Evolutionary conservation across 2,113 vertebrate genomes (phyloP), one percentile per base, ranked within the genome.

Genomic region (Pongo abelii): DNA sequence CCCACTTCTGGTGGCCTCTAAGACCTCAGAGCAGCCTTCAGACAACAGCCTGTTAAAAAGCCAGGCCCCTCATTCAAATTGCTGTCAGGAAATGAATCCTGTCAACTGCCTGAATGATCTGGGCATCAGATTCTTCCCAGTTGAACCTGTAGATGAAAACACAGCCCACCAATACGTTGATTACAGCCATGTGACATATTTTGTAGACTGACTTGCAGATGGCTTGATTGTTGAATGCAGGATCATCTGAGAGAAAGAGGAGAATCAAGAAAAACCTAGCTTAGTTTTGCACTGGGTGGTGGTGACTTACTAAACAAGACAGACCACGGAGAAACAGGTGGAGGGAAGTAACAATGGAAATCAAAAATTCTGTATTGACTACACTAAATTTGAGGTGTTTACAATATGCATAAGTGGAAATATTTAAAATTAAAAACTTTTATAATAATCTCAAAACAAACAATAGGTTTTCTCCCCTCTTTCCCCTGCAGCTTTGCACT

Each of bases 341-440:
- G 20, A 22, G 35, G 16, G 43, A 61, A 1, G 11, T 46, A 5
- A 84, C 3, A 22, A 0, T 48, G 40, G 32, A 40, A 48, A 27
- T 93, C 77, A 94, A 75, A 46, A 55, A 25, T 72, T 89, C 89
- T 61, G n/a, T 43, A 52, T 43, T 61, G 40, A 83, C 20, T 46
- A 5, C 48, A 40, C 35, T 81, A 83, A 64, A 11, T 89, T 67
- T 67, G 40, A 92, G 11, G 80, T 89, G 7, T n/a, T n/a, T 35
- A 3, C 35, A 57, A 70, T 74, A 79, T 17, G 10, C 50, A 23
- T 20, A 77, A 43, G 27, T 43, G 9, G 23, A 80, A 64, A 81
- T 52, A 80, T 13, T 91, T 96, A 69, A 79, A 72, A 88, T 88
- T 89, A 46, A 92, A 93, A 96, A 52, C 25, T 55, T 57, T 55